Conservation (phyloP, 2,113 vertebrate genomes). For the Illadopsis cleaveri region DNA sequence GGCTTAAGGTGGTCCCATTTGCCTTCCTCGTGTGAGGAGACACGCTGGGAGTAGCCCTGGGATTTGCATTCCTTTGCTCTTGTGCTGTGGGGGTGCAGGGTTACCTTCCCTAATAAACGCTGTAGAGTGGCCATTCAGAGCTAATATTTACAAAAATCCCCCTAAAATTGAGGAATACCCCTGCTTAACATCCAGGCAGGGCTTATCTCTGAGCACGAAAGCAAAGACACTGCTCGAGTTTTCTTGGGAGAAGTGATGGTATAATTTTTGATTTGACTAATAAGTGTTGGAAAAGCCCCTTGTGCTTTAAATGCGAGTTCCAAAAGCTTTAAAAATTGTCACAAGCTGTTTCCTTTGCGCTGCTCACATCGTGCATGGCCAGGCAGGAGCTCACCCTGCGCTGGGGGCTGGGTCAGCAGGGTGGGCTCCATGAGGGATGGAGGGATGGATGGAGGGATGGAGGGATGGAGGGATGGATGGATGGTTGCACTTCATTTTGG, state of each 20-base stretch:
- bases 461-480: not conserved
- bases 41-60: not conserved
- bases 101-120: not conserved
- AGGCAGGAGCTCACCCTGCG: not conserved
- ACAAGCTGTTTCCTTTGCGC: not conserved
- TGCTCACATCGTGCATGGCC: not conserved
- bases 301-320: not conserved
- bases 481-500: constrained; percentile 41
- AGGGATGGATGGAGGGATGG: not conserved
- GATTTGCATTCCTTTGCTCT: constrained; percentile 6
- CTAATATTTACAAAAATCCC: not conserved
- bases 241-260: not conserved
- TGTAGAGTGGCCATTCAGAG: not conserved
- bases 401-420: constrained; percentile 28
- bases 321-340: not conserved
- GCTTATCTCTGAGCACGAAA: not conserved
- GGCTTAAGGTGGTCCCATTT: constrained; percentile 27
- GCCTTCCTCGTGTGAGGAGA: not conserved
- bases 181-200: not conserved
- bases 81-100: not conserved
- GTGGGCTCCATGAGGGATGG: not conserved
- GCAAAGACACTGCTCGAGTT: not conserved
- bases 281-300: not conserved
- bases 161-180: not conserved
- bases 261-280: not conserved